A percentile compares a stretch with the other conserved stretches of the same genome.
Evolutionary conservation across 2,113 vertebrate species (phyloP).

Genomic region (Phainopepla nitens): DNA sequence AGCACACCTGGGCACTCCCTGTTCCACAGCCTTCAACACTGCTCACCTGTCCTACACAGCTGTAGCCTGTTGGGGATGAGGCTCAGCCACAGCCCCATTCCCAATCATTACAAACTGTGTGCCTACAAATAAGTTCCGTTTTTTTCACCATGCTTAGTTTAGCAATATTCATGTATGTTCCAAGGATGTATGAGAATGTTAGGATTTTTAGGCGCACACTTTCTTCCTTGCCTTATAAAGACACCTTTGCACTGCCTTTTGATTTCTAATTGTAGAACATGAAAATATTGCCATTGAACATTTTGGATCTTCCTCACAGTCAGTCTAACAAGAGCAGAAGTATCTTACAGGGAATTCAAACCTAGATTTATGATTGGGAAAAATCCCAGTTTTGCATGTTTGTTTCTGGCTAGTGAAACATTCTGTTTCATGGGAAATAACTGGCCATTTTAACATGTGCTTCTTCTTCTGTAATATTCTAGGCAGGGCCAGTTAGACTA

Average conservation of each 20-base stretch:
- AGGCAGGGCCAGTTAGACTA: neutral
- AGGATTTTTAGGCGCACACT: neutral
- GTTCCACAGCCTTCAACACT: no score
- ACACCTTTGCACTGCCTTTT: neutral
- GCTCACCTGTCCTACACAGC: no score
- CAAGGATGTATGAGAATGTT: neutral
- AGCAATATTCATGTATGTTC: neutral
- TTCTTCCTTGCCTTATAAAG: neutral
- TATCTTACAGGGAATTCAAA: neutral
- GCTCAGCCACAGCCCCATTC: no score
- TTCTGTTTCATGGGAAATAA: neutral
- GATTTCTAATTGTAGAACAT: neutral
- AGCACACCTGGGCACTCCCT: no score
- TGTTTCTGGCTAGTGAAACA: neutral
- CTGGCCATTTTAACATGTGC: neutral
- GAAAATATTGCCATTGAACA: neutral
- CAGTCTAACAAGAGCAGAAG: neutral
- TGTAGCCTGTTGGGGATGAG: no score
- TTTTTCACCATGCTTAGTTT: neutral
- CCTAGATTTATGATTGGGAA: neutral
- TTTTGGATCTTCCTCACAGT: neutral
- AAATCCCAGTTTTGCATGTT: neutral
- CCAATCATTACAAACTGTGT: no score
- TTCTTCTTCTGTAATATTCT: neutral
- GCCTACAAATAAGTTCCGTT: neutral